phyloP scores from a whole-genome alignment of 2,113 vertebrate species.

The Meles meles region DNA sequence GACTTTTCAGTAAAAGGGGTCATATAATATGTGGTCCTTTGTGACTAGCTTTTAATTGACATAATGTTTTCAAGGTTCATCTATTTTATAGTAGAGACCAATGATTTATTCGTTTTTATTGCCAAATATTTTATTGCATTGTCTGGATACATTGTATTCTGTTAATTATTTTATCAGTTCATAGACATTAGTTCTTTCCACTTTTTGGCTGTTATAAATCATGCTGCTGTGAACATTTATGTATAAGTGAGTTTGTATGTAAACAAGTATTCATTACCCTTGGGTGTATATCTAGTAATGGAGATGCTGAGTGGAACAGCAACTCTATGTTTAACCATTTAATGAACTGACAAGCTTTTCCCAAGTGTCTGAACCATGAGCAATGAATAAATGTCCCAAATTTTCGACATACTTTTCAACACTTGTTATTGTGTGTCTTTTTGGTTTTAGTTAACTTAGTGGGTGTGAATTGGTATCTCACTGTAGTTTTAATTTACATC shows the following conservation, averaged over 20 bases:
- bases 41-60: neutral
- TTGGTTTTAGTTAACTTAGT: neutral
- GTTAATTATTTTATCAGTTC: neutral
- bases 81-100: too few relatives aligned
- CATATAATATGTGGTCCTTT: neutral
- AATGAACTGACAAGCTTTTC: neutral
- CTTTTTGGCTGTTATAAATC: neutral
- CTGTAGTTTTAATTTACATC: neutral
- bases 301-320: neutral
- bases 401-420: neutral
- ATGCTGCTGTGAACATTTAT: neutral
- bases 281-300: neutral
- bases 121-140: neutral
- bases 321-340: neutral
- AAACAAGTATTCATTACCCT: neutral
- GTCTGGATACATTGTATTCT: neutral
- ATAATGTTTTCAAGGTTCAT: neutral
- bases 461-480: neutral
- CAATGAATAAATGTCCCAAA: neutral
- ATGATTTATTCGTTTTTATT: neutral
- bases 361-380: neutral
- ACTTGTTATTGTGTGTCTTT: neutral
- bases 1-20: neutral
- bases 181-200: neutral
- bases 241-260: neutral